Evolutionary conservation across 2,888 invertebrate species (phyloP), one percentile per base, ranked within the genome.

Genomic region (Ellobium chinense): DNA sequence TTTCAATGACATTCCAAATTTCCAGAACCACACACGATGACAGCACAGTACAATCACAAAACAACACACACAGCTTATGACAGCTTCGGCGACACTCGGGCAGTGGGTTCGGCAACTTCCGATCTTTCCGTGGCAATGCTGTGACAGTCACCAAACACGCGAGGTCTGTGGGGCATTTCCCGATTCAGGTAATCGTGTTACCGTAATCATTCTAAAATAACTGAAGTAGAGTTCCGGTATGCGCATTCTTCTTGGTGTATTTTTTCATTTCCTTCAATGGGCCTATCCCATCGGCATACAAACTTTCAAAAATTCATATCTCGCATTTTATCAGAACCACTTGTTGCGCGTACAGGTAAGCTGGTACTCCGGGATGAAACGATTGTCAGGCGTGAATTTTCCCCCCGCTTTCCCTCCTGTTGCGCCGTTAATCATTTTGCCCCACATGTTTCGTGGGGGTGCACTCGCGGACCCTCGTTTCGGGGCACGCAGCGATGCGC

Each of bases 101-200:
- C 21, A 18, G 14, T 37, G 68, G 68, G 69, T n/a, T 77, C 77
- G 77, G 77, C 62, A 65, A 77, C 77, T 68, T 77, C 77, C 77
- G 77, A 66, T n/a, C 12, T 37, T 37, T 73, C 73, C 31, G 60
- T 46, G 31, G 54, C 18, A 31, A 36, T 60, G 37, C 58, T 24
- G 39, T 74, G 74, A 74, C 63, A n/a, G 74, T 46, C 39, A 74
- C 74, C 36, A 60, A 36, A 60, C 37, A 74, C 39, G 5, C 60
- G 21, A 36, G 34, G 7, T 31, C 68, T 68, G 46, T 37, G n/a
- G 39, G 68, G 36, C 68, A n/a, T 24, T 37, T 68, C 39, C 7
- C 39, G 68, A 37, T 39, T 65, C 31, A 31, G 31, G 65, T 12
- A 65, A 65, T 34, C 12, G 29, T 31, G 34, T 29, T 65, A 65